Conservation (phyloP, 2,888 invertebrate genomes). For the Dioctria linearis region DNA sequence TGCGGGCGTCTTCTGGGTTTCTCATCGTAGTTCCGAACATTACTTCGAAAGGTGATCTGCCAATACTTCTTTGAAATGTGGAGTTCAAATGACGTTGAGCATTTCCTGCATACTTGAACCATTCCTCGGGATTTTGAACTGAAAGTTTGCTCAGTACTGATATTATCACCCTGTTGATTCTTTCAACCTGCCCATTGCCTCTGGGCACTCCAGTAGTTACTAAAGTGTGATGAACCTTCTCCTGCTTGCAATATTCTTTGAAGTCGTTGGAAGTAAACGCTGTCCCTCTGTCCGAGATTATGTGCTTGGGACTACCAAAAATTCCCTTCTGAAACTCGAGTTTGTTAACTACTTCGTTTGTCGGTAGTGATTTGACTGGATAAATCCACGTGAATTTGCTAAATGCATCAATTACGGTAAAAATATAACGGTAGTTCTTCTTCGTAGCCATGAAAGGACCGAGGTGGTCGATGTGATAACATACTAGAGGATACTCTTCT, state of each 20-base stretch:
- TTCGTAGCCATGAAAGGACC: conserved; percentile 61
- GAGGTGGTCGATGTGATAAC: conserved; percentile 66
- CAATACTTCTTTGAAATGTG: conserved; percentile 33
- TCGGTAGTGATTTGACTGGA: conserved; percentile 60
- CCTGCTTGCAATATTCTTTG: conserved; percentile 63
- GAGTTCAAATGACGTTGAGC: conserved; percentile 62
- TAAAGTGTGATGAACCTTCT: conserved; percentile 63
- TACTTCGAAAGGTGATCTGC: conserved; percentile 52
- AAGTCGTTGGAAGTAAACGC: conserved; percentile 66
- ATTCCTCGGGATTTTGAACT: conserved; percentile 62
- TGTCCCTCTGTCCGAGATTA: conserved; percentile 64
- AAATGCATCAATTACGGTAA: not conserved
- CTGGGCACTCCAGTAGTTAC: conserved; percentile 63
- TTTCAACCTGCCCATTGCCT: conserved; percentile 66
- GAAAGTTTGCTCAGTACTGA: conserved; percentile 64
- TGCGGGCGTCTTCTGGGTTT: not conserved
- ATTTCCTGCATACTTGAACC: conserved; percentile 61
- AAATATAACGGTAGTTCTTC: not conserved
- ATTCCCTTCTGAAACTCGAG: conserved; percentile 61
- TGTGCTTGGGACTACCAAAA: conserved; percentile 65
- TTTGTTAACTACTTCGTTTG: conserved; percentile 63
- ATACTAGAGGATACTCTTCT: conserved; percentile 61
- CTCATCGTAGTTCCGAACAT: conserved; percentile 47
- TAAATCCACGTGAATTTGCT: not conserved
- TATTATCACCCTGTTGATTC: conserved; percentile 63